Percentiles rank a stretch among this genome's conserved stretches.
phyloP scores from a whole-genome alignment of 2,797 vertebrate species.

The Poeciliopsis paucimaculata region DNA sequence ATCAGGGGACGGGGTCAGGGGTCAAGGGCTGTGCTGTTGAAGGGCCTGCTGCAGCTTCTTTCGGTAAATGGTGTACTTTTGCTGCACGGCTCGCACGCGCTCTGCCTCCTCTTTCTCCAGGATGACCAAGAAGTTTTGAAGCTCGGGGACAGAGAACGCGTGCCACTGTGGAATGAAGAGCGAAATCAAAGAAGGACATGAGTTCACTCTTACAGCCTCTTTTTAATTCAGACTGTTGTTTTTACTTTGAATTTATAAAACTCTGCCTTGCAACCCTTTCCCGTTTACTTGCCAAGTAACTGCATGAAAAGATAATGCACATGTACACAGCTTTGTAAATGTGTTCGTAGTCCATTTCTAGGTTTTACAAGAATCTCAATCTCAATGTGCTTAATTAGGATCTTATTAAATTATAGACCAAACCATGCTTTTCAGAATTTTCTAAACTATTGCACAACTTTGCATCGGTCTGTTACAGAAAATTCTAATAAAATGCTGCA shows the following conservation, averaged over 20 bases:
- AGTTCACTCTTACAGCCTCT: background rate
- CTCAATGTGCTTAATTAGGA: background rate
- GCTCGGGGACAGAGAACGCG: slow-evolving; percentile 94
- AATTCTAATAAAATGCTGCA: background rate
- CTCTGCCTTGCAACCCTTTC: background rate
- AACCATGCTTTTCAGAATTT: background rate
- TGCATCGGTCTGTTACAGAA: background rate
- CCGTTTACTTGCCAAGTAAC: background rate
- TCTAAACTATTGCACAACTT: background rate
- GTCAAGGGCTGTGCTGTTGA: slow-evolving; percentile 84
- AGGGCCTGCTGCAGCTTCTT: slow-evolving; percentile 87
- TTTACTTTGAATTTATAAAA: background rate
- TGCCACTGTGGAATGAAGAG: slow-evolving; percentile 86
- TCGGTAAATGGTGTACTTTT: slow-evolving; percentile 86
- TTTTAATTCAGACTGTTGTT: background rate
- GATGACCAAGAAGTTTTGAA: slow-evolving; percentile 96
- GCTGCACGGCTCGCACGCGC: slow-evolving; percentile 87
- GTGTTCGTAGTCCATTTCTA: background rate
- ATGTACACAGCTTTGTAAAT: background rate
- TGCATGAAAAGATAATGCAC: background rate
- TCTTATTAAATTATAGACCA: background rate
- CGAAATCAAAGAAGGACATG: slow-evolving; percentile 3
- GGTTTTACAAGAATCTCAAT: background rate
- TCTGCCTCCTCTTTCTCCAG: slow-evolving; percentile 92
- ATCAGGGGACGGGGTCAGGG: slow-evolving; percentile 12